Conservation (phyloP, 1,140 invertebrate species). For the Saccostrea glomerata region DNA sequence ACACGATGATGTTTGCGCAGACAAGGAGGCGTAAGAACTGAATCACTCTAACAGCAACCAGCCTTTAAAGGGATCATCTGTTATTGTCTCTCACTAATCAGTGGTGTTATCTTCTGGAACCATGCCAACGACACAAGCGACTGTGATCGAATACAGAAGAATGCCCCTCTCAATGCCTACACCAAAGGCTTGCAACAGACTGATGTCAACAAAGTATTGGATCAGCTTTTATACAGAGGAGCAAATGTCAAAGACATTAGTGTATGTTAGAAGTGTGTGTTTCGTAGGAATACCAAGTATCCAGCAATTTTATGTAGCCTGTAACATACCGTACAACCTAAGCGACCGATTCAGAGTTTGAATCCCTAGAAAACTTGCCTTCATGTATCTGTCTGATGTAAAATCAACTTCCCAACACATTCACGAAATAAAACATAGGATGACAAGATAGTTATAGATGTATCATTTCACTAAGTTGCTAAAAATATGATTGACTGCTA, state of each 20-base stretch:
- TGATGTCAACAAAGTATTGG: background rate
- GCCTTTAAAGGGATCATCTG: slow-evolving; percentile 56
- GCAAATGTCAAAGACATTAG: slow-evolving; percentile 24
- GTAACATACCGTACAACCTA: background rate
- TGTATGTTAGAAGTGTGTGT: background rate
- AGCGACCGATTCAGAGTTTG: background rate
- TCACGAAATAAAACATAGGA: background rate
- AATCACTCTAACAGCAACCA: slow-evolving; percentile 40
- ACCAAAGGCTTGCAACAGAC: background rate
- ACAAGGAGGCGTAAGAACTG: slow-evolving; percentile 50
- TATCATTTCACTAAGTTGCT: background rate
- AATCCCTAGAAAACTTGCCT: background rate
- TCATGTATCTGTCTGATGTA: slow-evolving; percentile 3
- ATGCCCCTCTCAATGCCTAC: background rate
- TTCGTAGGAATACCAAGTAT: background rate
- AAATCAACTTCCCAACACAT: background rate
- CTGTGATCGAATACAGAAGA: slow-evolving; percentile 20
- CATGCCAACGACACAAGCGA: slow-evolving; percentile 6
- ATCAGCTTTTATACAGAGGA: background rate
- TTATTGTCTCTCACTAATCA: slow-evolving; percentile 52
- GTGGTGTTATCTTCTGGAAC: slow-evolving; percentile 36
- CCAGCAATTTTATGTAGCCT: background rate
- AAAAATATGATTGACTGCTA: background rate
- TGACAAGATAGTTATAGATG: background rate
- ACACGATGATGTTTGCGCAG: slow-evolving; percentile 8